Percentiles rank a stretch among this genome's conserved stretches.
phyloP scores from a whole-genome alignment of 2,113 vertebrate species.

The Aix galericulata region DNA sequence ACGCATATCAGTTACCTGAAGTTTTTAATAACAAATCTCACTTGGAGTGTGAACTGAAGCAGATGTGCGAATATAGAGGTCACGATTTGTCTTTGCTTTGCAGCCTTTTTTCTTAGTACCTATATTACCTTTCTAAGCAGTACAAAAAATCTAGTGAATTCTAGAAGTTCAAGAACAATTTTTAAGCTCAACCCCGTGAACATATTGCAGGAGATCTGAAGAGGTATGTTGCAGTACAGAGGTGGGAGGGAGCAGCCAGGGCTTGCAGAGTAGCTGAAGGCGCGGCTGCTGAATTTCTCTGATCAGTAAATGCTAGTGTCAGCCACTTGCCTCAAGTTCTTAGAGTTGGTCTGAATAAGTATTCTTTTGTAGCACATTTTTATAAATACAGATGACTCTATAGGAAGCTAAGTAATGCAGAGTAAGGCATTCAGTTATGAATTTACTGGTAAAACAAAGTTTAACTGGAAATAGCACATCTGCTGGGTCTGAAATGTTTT shows the following conservation, averaged over 20 bases:
- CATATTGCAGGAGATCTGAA: constrained; percentile 2
- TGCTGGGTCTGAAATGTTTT: neutral
- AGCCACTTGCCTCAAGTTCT: neutral
- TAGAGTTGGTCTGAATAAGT: neutral
- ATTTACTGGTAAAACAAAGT: neutral
- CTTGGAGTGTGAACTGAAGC: constrained; percentile 39
- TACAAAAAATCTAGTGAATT: neutral
- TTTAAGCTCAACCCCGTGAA: neutral
- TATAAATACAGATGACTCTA: neutral
- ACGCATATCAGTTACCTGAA: neutral
- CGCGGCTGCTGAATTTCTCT: neutral
- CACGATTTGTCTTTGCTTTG: neutral
- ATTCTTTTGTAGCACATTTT: neutral
- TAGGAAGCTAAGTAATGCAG: neutral
- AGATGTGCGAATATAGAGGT: constrained; percentile 51
- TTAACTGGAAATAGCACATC: neutral
- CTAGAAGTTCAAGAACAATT: neutral
- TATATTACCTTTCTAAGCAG: neutral
- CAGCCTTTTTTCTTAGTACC: neutral
- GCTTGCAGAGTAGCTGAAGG: neutral
- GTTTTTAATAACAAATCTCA: constrained; percentile 62
- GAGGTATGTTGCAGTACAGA: neutral
- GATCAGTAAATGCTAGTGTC: neutral
- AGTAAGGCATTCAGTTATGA: neutral
- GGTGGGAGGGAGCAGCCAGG: neutral